phyloP scores from a whole-genome alignment of 1,140 invertebrate genomes.

The Trigoniulus corallinus region DNA sequence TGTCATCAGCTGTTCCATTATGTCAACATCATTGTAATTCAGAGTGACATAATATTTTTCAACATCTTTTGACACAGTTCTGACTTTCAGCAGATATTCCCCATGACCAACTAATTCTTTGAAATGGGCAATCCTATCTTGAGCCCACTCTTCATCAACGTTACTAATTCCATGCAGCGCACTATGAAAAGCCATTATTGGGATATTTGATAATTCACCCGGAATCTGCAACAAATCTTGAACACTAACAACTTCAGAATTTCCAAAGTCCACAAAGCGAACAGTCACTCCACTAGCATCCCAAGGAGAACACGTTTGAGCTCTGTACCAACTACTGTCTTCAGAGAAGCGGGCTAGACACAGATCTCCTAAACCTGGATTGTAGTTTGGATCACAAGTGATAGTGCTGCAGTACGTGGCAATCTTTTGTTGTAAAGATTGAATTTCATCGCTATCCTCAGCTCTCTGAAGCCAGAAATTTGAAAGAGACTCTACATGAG shows the following conservation, averaged over 20 bases:
- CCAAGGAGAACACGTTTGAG: constrained; percentile 16
- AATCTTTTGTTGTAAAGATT: too few species aligned
- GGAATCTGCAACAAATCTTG: neutral
- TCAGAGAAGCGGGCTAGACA: constrained; percentile 54
- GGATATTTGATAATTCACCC: neutral
- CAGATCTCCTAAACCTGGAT: constrained; percentile 38
- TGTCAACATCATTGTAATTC: neutral
- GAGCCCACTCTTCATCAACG: neutral
- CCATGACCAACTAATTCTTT: too few species aligned
- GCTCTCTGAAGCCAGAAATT: neutral
- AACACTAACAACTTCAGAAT: neutral
- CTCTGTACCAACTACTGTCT: constrained; percentile 61
- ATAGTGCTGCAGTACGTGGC: too few species aligned
- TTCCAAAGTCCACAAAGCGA: constrained; percentile 1
- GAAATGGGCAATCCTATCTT: neutral
- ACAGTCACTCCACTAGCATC: neutral
- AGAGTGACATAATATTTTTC: neutral
- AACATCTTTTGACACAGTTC: neutral
- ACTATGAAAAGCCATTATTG: neutral
- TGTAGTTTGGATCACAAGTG: too few species aligned
- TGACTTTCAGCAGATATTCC: too few species aligned
- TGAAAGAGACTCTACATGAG: neutral
- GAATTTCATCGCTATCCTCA: neutral
- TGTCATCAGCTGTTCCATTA: neutral
- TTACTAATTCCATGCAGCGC: neutral